Evolutionary conservation across 92 coral and sea anemone species (phyloP), one percentile per base, ranked within the genome.

Genomic region (Pocillopora meandrina): DNA sequence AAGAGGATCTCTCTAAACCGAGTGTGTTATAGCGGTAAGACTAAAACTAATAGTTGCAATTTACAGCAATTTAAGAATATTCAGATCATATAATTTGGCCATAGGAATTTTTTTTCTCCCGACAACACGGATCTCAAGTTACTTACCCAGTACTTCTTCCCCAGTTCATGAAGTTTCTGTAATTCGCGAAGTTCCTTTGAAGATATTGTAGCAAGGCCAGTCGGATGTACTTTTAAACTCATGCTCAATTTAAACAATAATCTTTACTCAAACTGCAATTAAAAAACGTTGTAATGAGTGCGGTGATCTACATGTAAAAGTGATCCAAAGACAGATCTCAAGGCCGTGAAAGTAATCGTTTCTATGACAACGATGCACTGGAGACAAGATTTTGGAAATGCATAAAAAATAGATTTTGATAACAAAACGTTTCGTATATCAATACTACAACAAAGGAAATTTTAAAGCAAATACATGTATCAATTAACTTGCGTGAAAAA

Each of bases 141-240:
- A 71, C 94, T 71, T 79, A 94, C 98, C 98, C 95, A 94, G 70
- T 94, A 94, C 76, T 92, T 94, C 84, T 82, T 87, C 19, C 98
- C 98, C 14, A 94, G 90, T 66, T 94, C 98, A 61, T 94, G 98
- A 49, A 92, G 89, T 81, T 94, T 94, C 79, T 94, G 98, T 23
- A 94, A 77, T 81, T 94, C 92, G 61, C 98, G 82, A 18, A 94
- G 87, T 85, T 94, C 98, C 52, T 85, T 94, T 12, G 98, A 84
- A n/a, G 88, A 18, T 10, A 84, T 36, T 23, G 88, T 26, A 10
- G 80, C 1, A 2, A 16, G 26, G 56, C 57, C 73, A 14, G 60
- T 23, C 3, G 86, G 86, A 65, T 73, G 72, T 26, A 83, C 63
- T 83, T 83, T 73, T 21, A 34, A 72, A 62, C 73, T 73, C 85